phyloP scores from a whole-genome alignment of 2,888 invertebrate species.

The Ariolimax columbianus region DNA sequence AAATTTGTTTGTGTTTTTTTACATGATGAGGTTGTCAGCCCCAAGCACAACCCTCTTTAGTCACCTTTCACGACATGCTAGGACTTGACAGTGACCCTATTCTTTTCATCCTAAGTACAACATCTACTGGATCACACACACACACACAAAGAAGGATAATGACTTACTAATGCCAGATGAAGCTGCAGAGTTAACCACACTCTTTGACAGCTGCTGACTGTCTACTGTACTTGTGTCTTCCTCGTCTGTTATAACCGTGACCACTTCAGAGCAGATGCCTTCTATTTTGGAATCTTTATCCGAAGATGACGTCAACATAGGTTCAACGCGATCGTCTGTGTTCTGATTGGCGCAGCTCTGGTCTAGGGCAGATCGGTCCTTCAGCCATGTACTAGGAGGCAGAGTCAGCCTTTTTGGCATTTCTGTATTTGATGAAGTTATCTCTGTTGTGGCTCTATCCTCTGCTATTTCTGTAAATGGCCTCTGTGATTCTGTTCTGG shows the following conservation, averaged over 20 bases:
- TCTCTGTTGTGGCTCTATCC: background rate
- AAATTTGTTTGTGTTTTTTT: no score
- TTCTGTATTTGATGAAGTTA: background rate
- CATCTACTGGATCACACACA: no score
- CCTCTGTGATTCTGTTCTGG: background rate
- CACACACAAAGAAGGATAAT: no score
- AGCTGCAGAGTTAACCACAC: background rate
- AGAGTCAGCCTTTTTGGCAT: conserved; percentile 1
- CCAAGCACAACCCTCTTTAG: no score
- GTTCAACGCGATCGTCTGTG: background rate
- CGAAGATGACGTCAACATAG: background rate
- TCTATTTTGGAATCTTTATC: background rate
- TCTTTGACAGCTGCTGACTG: background rate
- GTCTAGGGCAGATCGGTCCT: background rate
- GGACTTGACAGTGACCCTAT: no score
- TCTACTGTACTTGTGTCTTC: background rate
- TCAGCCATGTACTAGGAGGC: conserved; percentile 37
- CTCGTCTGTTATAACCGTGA: background rate
- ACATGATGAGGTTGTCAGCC: no score
- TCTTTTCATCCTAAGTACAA: no score
- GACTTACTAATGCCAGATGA: background rate
- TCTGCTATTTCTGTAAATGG: background rate
- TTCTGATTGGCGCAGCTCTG: background rate
- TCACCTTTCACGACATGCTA: no score
- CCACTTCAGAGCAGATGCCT: no score